A percentile compares a stretch with the other conserved stretches of the same genome.
phyloP scores from a whole-genome alignment of 2,797 vertebrate genomes.

The Alca torda region DNA sequence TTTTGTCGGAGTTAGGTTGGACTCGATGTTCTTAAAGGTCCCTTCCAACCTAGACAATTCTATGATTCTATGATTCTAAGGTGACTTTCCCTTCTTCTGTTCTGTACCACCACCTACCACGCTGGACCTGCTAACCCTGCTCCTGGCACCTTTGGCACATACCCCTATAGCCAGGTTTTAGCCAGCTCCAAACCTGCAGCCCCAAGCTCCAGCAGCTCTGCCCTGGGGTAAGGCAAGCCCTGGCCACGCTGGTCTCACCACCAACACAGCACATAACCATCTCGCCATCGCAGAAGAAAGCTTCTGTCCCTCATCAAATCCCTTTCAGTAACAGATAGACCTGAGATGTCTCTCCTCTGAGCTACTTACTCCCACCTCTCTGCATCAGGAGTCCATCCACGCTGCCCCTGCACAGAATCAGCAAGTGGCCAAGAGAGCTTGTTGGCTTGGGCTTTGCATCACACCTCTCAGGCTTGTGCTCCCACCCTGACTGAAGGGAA shows the following conservation, averaged over 20 bases:
- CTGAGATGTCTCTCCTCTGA: not conserved
- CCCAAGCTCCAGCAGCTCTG: not conserved
- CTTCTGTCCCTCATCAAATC: not conserved
- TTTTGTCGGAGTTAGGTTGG: not conserved
- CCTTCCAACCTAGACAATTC: not conserved
- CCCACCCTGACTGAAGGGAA: not conserved
- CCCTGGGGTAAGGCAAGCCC: not conserved
- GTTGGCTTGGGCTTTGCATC: not conserved
- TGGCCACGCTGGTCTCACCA: not conserved
- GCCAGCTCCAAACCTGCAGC: not conserved
- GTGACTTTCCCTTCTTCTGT: not conserved
- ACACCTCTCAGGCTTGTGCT: accelerated
- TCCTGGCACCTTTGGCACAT: accelerated
- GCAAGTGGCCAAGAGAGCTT: accelerated
- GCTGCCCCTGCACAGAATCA: not conserved
- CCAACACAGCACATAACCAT: not conserved
- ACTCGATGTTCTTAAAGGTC: not conserved
- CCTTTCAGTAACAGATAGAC: not conserved
- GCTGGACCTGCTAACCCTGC: not conserved
- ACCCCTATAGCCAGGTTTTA: not conserved
- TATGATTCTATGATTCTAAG: not conserved
- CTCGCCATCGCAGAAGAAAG: not conserved
- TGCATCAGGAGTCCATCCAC: not conserved
- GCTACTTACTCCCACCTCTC: not conserved
- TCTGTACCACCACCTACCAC: not conserved